Evolutionary conservation across 1,140 invertebrate species (phyloP).

Genomic region (Rhizoglyphus robini): DNA sequence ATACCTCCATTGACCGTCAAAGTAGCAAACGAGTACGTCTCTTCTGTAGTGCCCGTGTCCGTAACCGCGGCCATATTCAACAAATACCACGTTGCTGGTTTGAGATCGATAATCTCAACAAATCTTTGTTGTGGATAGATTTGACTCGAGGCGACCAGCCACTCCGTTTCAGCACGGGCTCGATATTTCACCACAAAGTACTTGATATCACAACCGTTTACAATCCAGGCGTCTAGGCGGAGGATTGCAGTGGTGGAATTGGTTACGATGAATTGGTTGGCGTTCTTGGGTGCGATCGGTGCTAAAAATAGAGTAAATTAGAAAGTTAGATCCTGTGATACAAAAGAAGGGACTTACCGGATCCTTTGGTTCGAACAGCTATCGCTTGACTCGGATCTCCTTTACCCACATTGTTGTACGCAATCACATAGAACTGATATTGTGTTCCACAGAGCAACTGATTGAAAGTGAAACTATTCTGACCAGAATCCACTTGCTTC

Average conservation of each 20-base stretch:
- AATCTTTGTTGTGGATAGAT: conserved; percentile 54
- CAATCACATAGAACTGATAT: conserved; percentile 52
- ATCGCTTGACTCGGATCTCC: conserved; percentile 55
- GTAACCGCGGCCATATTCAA: conserved; percentile 75
- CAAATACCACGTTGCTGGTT: conserved; percentile 68
- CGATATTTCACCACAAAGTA: conserved; percentile 92
- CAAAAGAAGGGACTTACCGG: conserved; percentile 31
- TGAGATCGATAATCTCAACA: conserved; percentile 44
- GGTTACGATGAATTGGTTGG: conserved; percentile 50
- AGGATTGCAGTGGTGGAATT: conserved; percentile 79
- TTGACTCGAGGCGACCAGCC: conserved; percentile 83
- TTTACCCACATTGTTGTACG: conserved; percentile 73
- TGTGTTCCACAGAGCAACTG: conserved; percentile 34
- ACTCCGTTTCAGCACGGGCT: conserved; percentile 48
- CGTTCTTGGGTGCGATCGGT: conserved; percentile 25
- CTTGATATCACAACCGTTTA: conserved; percentile 86
- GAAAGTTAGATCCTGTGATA: neutral
- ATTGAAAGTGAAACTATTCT: conserved; percentile 31
- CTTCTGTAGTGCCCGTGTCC: conserved; percentile 73
- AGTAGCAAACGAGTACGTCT: conserved; percentile 64
- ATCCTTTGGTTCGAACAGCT: conserved; percentile 44
- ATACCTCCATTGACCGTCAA: conserved; percentile 42
- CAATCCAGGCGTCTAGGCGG: conserved; percentile 79
- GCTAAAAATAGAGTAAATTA: conserved; percentile 16
- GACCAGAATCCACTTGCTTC: conserved; percentile 23